Evolutionary conservation across 2,797 vertebrate species (phyloP).

Genomic region (Oreochromis grahami): DNA sequence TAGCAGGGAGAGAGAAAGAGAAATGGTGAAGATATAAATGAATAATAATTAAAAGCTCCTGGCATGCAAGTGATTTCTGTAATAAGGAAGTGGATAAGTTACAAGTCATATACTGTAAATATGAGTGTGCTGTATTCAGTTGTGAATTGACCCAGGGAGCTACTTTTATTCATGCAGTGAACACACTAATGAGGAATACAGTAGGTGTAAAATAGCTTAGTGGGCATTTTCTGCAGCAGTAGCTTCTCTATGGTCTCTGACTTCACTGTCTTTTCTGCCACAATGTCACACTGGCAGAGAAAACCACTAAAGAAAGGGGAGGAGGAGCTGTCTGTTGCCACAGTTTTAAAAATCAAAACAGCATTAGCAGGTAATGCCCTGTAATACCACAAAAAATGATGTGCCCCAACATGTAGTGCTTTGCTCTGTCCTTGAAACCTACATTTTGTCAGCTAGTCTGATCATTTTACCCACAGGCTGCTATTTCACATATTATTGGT

Average conservation of each 20-base stretch:
- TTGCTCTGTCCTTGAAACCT: neutral
- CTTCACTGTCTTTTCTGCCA: neutral
- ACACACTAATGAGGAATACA: neutral
- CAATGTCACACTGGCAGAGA: neutral
- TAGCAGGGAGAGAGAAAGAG: neutral
- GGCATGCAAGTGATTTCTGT: neutral
- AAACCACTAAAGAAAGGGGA: neutral
- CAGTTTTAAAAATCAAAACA: neutral
- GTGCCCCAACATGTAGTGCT: neutral
- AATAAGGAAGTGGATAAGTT: neutral
- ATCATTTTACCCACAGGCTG: neutral
- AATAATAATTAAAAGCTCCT: neutral
- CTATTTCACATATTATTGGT: neutral
- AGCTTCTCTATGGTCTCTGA: neutral
- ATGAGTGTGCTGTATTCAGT: neutral
- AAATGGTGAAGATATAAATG: neutral
- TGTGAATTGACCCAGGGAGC: constrained; percentile 28
- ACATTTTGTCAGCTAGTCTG: neutral
- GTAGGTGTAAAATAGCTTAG: constrained; percentile 32
- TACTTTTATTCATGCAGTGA: neutral
- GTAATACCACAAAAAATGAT: neutral
- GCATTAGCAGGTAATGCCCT: neutral
- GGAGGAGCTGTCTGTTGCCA: neutral
- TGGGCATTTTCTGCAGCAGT: constrained; percentile 27
- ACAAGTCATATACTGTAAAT: neutral